Percentiles rank a stretch among this genome's conserved stretches.
phyloP scores from a whole-genome alignment of 2,888 invertebrate species.

The Willowsia nigromaculata region DNA sequence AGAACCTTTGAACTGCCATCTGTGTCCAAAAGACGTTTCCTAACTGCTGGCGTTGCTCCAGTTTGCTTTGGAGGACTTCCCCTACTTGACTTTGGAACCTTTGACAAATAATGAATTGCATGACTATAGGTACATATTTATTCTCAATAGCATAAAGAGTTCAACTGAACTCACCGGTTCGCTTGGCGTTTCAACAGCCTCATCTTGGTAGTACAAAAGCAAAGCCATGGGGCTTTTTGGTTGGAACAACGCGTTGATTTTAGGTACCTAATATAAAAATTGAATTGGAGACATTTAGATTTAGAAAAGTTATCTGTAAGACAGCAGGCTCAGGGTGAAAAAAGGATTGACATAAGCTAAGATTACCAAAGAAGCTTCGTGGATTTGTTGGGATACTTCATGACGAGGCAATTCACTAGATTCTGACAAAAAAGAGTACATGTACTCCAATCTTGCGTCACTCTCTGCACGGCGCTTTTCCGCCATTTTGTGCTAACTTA shows the following conservation, averaged over 20 bases:
- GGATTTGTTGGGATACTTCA: slow-evolving; percentile 90
- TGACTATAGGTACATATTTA: neutral
- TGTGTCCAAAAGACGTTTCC: slow-evolving; percentile 90
- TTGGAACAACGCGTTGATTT: slow-evolving; percentile 91
- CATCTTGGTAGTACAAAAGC: slow-evolving; percentile 94
- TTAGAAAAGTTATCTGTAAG: neutral
- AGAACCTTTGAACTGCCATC: slow-evolving; percentile 89
- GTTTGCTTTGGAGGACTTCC: slow-evolving; percentile 77
- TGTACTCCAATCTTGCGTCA: slow-evolving; percentile 94
- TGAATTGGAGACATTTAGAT: neutral
- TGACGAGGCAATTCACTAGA: slow-evolving; percentile 90
- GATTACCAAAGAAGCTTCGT: slow-evolving; percentile 66
- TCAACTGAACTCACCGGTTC: slow-evolving; percentile 81
- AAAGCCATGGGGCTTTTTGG: slow-evolving; percentile 92
- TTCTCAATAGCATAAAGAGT: too few relatives aligned
- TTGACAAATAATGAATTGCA: neutral
- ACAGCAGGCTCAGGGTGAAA: neutral
- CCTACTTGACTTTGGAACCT: slow-evolving; percentile 58
- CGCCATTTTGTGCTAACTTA: slow-evolving; percentile 72
- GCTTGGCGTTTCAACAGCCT: slow-evolving; percentile 84
- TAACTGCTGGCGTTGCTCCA: slow-evolving; percentile 80
- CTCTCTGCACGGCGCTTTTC: slow-evolving; percentile 88
- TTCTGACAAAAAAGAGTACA: slow-evolving; percentile 92
- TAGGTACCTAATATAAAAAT: slow-evolving; percentile 85
- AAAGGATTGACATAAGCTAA: neutral